Conservation (phyloP, 1,140 invertebrate species). For the Varroa destructor region DNA sequence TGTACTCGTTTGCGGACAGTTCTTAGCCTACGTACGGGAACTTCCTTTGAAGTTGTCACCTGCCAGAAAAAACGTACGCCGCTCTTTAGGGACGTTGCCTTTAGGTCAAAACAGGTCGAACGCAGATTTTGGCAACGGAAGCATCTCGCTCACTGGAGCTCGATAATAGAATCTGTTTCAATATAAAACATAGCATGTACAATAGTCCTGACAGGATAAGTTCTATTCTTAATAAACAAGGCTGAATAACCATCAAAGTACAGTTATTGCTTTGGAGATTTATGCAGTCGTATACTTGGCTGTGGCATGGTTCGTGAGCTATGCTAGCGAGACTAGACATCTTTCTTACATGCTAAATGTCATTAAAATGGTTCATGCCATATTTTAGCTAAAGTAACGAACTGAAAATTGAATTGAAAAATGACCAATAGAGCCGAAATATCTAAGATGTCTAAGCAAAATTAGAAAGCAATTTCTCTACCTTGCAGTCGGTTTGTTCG, state of each 20-base stretch:
- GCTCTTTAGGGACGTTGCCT: not conserved
- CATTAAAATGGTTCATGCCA: too few species aligned
- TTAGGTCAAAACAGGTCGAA: not conserved
- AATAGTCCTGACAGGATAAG: not conserved
- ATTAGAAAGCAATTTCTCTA: not conserved
- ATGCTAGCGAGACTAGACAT: too few species aligned
- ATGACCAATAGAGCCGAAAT: too few species aligned
- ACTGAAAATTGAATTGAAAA: too few species aligned
- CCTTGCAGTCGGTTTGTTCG: slow-evolving; percentile 26
- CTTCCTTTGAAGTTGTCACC: slow-evolving; percentile 25
- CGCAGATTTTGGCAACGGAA: not conserved
- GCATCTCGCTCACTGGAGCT: too few species aligned
- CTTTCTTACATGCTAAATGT: too few species aligned
- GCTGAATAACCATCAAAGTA: too few species aligned
- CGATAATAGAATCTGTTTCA: not conserved
- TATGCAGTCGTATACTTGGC: too few species aligned
- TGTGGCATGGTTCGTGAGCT: too few species aligned
- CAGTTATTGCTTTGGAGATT: too few species aligned
- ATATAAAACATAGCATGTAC: not conserved
- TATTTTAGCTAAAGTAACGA: too few species aligned
- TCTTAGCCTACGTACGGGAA: slow-evolving; percentile 10
- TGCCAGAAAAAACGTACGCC: not conserved
- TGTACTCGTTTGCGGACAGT: not conserved
- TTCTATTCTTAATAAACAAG: not conserved
- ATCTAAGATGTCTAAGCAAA: too few species aligned